Base-by-base conservation (phyloP, 2,113 vertebrate genomes). In the Gopherus evgoodei region DNA sequence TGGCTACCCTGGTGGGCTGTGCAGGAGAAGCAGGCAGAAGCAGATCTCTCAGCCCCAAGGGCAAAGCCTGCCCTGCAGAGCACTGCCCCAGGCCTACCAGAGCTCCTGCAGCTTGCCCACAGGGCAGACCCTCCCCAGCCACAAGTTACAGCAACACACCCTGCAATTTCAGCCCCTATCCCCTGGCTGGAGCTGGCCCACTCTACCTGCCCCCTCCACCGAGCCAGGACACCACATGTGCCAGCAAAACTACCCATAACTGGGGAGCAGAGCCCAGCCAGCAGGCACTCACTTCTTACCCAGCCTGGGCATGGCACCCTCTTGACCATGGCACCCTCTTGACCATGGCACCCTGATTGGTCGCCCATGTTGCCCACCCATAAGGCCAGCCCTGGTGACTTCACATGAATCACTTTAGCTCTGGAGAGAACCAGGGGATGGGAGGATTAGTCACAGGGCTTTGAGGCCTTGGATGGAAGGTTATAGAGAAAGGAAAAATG, bases 401-500 rank as follows among this genome's bases (percentile, higher is more conserved):
- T 59, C 25, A 29, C 57, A 59, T 59, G 27, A 59, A 59, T 59
- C 57, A 59, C 57, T 59, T 59, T 59, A 59, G 11, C 57, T 13
- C 57, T 29, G 25, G 57, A 59, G 27, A 59, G 27, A 27, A 11
- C 27, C 11, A 59, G 25, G 27, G 27, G 57, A 27, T 59, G 11
- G 27, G 57, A 29, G 11, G 11, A 59, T 54, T 54, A 22, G 53
- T 54, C 53, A 54, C 53, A 54, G 53, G 53, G 21, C 53, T 54
- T 54, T 59, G 54, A 42, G 53, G 53, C 12, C 12, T 8, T 24
- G 42, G 88, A 54, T 62, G 44, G 6, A 25, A 90, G 49, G 56
- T 27, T 44, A 7, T 47, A 16, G 0, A 0, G 82, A n/a, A 65
- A 80, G 83, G 44, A 2, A 1, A 1, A 49, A 3, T 0, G 1